phyloP scores from a whole-genome alignment of 2,797 vertebrate species.

The Danio albolineatus region DNA sequence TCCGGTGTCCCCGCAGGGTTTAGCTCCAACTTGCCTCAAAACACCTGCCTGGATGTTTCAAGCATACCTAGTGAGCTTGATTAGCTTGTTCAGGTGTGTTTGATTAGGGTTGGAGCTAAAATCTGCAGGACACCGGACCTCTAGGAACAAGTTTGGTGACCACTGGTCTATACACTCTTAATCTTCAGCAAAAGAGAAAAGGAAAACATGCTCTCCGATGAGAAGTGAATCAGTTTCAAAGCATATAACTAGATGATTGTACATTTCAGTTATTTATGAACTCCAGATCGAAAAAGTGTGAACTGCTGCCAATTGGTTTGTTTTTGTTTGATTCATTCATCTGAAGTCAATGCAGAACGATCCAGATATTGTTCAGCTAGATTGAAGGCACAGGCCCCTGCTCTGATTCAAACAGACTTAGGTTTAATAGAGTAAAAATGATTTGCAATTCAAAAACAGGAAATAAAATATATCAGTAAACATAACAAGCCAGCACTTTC shows the following conservation, averaged over 20 bases:
- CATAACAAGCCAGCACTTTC: conserved; percentile 5
- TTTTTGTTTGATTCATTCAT: no score
- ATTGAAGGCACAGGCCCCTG: background rate
- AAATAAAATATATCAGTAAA: background rate
- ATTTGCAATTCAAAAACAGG: background rate
- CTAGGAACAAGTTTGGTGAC: no score
- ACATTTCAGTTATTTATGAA: background rate
- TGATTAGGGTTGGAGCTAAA: no score
- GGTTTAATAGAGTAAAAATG: background rate
- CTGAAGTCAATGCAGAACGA: background rate
- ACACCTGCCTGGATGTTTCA: no score
- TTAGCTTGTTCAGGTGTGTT: no score
- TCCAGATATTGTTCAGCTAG: background rate
- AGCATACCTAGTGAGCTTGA: no score
- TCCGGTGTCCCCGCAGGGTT: no score
- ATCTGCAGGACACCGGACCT: no score
- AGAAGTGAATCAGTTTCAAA: background rate
- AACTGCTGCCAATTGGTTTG: no score
- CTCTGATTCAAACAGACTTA: background rate
- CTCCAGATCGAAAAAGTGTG: background rate
- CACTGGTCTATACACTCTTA: no score
- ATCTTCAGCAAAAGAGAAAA: background rate
- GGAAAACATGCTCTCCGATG: background rate
- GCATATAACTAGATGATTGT: background rate
- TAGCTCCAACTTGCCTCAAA: no score